A percentile compares a stretch with the other conserved stretches of the same genome.
phyloP scores from a whole-genome alignment of 1,140 invertebrate species.

The Leptopilina clavipes region DNA sequence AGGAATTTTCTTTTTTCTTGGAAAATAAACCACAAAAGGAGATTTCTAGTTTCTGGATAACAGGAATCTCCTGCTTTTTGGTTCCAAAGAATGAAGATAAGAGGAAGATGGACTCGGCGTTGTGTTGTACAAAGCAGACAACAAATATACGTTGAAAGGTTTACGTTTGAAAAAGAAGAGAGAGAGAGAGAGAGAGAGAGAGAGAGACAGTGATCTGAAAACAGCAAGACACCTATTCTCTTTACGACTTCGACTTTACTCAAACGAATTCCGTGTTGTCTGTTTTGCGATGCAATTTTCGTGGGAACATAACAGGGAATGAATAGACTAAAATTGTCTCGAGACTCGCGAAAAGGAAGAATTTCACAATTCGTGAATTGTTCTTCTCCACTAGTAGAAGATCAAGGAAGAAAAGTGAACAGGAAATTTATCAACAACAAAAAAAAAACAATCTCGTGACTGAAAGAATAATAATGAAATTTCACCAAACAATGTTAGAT shows the following conservation, averaged over 20 bases:
- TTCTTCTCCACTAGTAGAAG: too few species aligned
- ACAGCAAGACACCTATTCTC: conserved; percentile 17
- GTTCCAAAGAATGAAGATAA: neutral
- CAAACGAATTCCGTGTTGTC: conserved; percentile 26
- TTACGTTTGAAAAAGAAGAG: neutral
- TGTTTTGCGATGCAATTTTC: conserved; percentile 24
- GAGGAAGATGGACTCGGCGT: conserved; percentile 23
- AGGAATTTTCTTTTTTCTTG: too few species aligned
- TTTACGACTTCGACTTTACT: conserved; percentile 23
- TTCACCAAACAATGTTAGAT: neutral
- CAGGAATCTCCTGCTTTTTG: conserved; percentile 23
- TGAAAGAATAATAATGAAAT: neutral
- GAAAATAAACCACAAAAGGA: neutral
- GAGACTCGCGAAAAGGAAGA: neutral
- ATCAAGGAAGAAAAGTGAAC: neutral
- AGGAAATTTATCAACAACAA: neutral
- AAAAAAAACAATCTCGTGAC: neutral
- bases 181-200: neutral
- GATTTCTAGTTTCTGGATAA: conserved; percentile 14
- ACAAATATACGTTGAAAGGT: conserved; percentile 26
- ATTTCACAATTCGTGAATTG: conserved; percentile 15
- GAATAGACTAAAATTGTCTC: conserved; percentile 25
- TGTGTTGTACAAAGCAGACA: conserved; percentile 16
- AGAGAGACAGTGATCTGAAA: neutral
- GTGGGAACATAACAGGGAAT: neutral